A percentile compares a stretch with the other conserved stretches of the same genome.
Evolutionary conservation across 2,113 vertebrate genomes (phyloP).

Genomic region (Mixornis gularis): DNA sequence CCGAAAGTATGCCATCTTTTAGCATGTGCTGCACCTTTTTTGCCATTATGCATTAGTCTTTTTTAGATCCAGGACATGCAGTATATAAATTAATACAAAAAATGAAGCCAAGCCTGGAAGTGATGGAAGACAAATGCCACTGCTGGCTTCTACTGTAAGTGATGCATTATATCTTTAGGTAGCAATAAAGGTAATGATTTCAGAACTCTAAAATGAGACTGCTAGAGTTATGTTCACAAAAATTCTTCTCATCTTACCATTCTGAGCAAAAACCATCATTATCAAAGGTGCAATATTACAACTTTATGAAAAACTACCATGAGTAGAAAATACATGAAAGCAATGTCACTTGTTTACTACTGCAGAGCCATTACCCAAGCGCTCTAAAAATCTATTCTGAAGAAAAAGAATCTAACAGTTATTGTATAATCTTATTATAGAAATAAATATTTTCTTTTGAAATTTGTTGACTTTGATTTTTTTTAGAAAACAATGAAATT

Average conservation of each 20-base stretch:
- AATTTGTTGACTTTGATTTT: background rate
- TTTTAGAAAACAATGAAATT: background rate
- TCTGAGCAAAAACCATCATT: background rate
- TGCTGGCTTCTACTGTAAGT: slow-evolving; percentile 8
- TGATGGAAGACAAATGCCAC: background rate
- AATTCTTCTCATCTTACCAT: slow-evolving; percentile 16
- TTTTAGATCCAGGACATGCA: background rate
- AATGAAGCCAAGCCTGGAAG: slow-evolving; percentile 9
- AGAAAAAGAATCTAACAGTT: background rate
- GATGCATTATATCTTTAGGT: slow-evolving; percentile 44
- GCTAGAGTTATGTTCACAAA: slow-evolving; percentile 34
- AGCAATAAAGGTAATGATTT: slow-evolving; percentile 58
- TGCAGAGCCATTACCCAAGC: background rate
- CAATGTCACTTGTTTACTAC: background rate
- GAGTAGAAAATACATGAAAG: background rate
- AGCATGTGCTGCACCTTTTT: background rate
- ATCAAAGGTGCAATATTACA: background rate
- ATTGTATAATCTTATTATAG: background rate
- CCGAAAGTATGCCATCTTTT: background rate
- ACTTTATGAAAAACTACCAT: background rate
- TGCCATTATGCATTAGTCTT: background rate
- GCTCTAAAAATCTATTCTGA: background rate
- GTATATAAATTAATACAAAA: slow-evolving; percentile 23
- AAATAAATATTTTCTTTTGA: background rate
- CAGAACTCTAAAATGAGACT: slow-evolving; percentile 46